Evolutionary conservation across 1,140 invertebrate genomes (phyloP).

Genomic region (Drosophila pruinosa): DNA sequence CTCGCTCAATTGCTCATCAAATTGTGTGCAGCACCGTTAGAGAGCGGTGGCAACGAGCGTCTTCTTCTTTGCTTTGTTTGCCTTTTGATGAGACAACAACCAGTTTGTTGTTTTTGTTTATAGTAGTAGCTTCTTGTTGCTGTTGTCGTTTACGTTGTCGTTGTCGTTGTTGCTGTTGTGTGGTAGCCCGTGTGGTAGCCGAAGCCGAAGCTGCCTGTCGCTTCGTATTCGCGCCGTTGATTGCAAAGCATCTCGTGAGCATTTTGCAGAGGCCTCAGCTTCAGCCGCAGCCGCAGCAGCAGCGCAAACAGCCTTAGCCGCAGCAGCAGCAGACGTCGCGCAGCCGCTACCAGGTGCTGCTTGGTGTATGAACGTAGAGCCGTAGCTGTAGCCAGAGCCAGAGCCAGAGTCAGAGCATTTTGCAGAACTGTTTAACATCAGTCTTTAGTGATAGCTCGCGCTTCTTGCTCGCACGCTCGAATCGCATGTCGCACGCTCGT

Average conservation of each 20-base stretch:
- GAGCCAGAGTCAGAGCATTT: constrained; percentile 68
- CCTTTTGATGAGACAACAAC: constrained; percentile 63
- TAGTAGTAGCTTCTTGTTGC: constrained; percentile 56
- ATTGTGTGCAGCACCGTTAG: constrained; percentile 62
- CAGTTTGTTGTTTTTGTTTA: constrained; percentile 79
- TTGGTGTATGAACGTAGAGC: constrained; percentile 24
- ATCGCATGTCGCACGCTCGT: constrained; percentile 63
- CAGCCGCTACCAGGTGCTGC: constrained; percentile 47
- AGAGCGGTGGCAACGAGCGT: constrained; percentile 28
- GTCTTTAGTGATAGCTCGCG: constrained; percentile 83
- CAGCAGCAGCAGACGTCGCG: background rate
- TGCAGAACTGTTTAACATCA: constrained; percentile 82
- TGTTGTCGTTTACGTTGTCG: constrained; percentile 24
- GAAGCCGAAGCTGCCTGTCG: constrained; percentile 44
- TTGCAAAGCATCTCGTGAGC: constrained; percentile 61
- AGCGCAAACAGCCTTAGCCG: constrained; percentile 8
- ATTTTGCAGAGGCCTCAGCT: constrained; percentile 38
- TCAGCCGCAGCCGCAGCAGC: constrained; percentile 7
- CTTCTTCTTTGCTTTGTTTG: constrained; percentile 67
- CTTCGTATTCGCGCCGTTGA: constrained; percentile 51
- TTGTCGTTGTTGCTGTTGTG: constrained; percentile 27
- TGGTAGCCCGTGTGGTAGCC: constrained; percentile 42
- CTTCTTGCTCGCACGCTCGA: constrained; percentile 81
- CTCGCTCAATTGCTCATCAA: constrained; percentile 21
- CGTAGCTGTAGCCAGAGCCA: no score